Conservation (phyloP, 2,888 invertebrate genomes). For the Mesoligia furuncula region DNA sequence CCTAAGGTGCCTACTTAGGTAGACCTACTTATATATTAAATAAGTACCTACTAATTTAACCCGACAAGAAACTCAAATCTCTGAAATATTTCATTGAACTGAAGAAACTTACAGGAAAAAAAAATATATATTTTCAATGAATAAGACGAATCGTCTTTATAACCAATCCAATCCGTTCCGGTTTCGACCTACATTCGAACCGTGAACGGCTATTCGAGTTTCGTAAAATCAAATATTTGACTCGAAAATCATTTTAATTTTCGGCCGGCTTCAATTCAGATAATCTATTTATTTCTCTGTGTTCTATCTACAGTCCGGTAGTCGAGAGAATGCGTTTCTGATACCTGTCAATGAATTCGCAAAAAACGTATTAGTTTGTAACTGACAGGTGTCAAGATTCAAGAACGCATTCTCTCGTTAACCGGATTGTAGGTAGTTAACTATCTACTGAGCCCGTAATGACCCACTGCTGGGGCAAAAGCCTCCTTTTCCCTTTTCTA, state of each 20-base stretch:
- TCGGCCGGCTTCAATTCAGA: neutral
- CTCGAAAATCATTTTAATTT: constrained; percentile 18
- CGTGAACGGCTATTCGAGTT: constrained; percentile 6
- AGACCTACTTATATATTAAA: neutral
- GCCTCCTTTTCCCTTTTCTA: neutral
- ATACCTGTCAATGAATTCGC: neutral
- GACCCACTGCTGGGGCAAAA: neutral
- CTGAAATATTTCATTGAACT: constrained; percentile 4
- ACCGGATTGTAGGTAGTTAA: neutral
- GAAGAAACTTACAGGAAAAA: neutral
- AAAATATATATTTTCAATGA: constrained; percentile 9
- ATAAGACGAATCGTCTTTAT: constrained; percentile 20
- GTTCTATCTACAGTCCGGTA: neutral
- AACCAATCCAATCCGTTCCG: constrained; percentile 24
- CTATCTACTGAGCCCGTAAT: neutral
- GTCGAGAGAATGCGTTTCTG: neutral
- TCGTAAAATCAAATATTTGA: constrained; percentile 19
- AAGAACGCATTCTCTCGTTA: neutral
- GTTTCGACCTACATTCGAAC: constrained; percentile 27
- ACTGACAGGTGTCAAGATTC: neutral
- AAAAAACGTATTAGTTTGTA: neutral
- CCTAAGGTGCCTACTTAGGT: neutral
- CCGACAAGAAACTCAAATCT: neutral
- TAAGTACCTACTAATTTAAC: neutral
- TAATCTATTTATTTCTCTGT: neutral